Percentiles rank a stretch among this genome's conserved stretches.
Conservation (phyloP, 2,113 vertebrate species). For the Blennius ocellaris region DNA sequence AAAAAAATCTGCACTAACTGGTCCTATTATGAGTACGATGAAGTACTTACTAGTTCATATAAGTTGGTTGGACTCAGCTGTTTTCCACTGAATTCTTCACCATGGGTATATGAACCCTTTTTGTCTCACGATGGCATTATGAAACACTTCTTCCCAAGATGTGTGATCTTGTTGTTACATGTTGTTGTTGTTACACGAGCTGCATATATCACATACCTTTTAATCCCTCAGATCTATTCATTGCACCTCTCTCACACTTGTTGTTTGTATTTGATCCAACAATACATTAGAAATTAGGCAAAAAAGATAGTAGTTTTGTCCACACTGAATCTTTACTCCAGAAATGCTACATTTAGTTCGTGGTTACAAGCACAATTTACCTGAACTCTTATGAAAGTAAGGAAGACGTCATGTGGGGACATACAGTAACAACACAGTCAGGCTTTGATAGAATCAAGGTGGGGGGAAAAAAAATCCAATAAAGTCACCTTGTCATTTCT, state of each 20-base stretch:
- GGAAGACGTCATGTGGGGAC: too few species aligned
- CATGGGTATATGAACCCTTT: too few species aligned
- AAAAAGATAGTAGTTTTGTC: constrained; percentile 13
- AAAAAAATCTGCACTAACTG: too few species aligned
- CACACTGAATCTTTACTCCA: constrained; percentile 5
- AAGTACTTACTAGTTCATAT: too few species aligned
- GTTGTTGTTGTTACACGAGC: constrained; percentile 1
- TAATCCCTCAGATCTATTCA: too few species aligned
- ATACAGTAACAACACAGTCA: neutral
- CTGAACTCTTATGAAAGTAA: neutral
- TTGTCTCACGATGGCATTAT: too few species aligned
- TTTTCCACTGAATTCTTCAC: too few species aligned
- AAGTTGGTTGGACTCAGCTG: too few species aligned
- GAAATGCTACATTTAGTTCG: constrained; percentile 9
- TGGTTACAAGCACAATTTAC: constrained; percentile 13
- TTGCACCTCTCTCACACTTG: neutral
- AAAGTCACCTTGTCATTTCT: neutral
- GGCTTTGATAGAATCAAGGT: constrained; percentile 1
- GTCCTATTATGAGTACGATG: too few species aligned
- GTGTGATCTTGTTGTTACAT: constrained; percentile 17
- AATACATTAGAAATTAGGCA: neutral
- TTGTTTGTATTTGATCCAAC: neutral
- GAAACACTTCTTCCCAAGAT: neutral
- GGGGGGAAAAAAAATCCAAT: neutral
- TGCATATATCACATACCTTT: neutral